phyloP scores from a whole-genome alignment of 2,113 vertebrate genomes.

The Phainopepla nitens region DNA sequence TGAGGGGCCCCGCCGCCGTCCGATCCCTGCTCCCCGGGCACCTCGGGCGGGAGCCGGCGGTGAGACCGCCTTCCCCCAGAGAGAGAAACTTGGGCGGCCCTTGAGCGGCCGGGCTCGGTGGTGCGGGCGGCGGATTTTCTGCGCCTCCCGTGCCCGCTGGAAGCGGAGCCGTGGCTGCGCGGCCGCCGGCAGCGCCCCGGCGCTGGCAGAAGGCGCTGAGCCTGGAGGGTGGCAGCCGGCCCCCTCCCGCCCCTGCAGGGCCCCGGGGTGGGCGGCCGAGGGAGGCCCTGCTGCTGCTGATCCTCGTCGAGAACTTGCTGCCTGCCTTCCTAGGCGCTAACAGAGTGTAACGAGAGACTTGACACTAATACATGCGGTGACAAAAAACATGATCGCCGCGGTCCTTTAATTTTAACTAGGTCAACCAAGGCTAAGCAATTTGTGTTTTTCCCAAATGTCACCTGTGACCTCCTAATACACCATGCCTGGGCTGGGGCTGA shows the following conservation, averaged over 20 bases:
- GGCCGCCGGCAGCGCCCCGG: not conserved
- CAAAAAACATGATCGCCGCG: not conserved
- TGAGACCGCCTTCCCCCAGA: not conserved
- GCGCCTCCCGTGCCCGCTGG: not conserved
- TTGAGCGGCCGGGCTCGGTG: not conserved
- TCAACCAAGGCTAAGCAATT: not conserved
- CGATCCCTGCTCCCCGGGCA: not conserved
- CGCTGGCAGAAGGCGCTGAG: not conserved
- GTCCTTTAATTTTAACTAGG: constrained; percentile 1
- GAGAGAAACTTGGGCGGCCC: not conserved
- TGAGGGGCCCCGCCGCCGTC: not conserved
- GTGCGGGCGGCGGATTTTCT: rapidly evolving
- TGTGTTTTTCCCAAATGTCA: not conserved
- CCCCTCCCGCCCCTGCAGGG: not conserved
- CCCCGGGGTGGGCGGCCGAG: not conserved
- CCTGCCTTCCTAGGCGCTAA: not conserved
- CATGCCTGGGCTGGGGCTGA: not conserved
- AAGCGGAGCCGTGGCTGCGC: not conserved
- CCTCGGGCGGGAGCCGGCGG: not conserved
- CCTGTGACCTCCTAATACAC: not conserved
- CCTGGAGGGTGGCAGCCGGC: not conserved
- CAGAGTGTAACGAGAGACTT: not conserved
- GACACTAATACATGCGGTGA: not conserved
- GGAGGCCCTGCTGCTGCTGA: not conserved
- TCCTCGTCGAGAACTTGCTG: not conserved